Conservation (phyloP, 2,113 vertebrate species). For the Microcebus tavaratra region DNA sequence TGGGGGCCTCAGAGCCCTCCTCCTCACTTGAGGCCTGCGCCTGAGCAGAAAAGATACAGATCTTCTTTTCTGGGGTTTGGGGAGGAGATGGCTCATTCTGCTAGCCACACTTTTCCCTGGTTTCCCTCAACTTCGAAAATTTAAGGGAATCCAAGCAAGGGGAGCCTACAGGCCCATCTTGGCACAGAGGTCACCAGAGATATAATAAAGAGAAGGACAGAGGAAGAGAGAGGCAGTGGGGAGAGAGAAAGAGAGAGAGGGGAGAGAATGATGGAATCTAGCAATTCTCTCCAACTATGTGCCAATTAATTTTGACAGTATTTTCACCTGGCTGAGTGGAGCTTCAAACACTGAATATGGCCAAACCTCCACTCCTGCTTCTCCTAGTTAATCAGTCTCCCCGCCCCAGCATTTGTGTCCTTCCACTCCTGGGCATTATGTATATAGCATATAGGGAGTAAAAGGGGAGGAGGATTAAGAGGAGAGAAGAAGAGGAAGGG, state of each 20-base stretch:
- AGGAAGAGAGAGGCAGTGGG: too few species aligned
- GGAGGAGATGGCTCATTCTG: background rate
- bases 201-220: background rate
- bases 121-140: background rate
- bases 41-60: background rate
- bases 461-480: background rate
- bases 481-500: background rate
- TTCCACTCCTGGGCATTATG: background rate
- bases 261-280: background rate
- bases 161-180: background rate
- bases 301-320: background rate
- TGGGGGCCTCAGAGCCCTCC: background rate
- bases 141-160: background rate
- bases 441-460: background rate
- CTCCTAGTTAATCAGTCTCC: background rate
- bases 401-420: background rate
- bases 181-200: background rate
- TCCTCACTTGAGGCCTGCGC: background rate
- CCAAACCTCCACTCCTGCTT: background rate
- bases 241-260: background rate
- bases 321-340: background rate
- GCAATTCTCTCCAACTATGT: background rate
- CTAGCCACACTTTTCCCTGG: background rate
- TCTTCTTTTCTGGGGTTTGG: background rate
- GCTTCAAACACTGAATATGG: background rate